Evolutionary conservation across 2,888 invertebrate species (phyloP), one percentile per base, ranked within the genome.

Genomic region (Stenodema calcarata): DNA sequence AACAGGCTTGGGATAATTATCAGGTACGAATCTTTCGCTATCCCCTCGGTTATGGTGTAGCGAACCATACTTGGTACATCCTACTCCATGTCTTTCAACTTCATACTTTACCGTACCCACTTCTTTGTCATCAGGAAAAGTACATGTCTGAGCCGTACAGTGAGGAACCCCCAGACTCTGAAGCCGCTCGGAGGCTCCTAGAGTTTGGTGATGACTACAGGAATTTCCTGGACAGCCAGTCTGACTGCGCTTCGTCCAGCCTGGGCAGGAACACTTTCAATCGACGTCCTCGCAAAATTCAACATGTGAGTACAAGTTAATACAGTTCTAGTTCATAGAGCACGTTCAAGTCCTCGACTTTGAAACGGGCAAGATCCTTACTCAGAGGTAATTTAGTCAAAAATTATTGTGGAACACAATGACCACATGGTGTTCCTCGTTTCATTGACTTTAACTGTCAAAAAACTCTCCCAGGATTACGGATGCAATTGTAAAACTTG

Each of bases 1-100:
- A 98, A 91, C 96, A 96, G 90, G 97, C 97, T 78, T 98, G 98
- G 98, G 98, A 98, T 91, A 96, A 96, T 91, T 98, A 97, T 93
- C 97, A 96, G 94, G 96, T 96, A 90, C 85, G 18, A 1, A n/a
- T 6, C 50, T n/a, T 50, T n/a, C n/a, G n/a, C n/a, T n/a, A n/a
- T n/a, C n/a, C n/a, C n/a, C n/a, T n/a, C n/a, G n/a, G n/a, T n/a
- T n/a, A n/a, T n/a, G n/a, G n/a, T n/a, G n/a, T n/a, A n/a, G n/a
- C n/a, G n/a, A n/a, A n/a, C n/a, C n/a, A n/a, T n/a, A n/a, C n/a
- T n/a, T n/a, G 35, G 2, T 35, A 4, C 35, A 35, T 7, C 35
- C 35, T 35, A 35, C 7, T 35, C 7, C 4, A 4, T 4, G 4
- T 35, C 7, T 4, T 35, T 35, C 35, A 7, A 7, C 35, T 7